Evolutionary conservation across 2,113 vertebrate genomes (phyloP).

Genomic region (Isichthys henryi): DNA sequence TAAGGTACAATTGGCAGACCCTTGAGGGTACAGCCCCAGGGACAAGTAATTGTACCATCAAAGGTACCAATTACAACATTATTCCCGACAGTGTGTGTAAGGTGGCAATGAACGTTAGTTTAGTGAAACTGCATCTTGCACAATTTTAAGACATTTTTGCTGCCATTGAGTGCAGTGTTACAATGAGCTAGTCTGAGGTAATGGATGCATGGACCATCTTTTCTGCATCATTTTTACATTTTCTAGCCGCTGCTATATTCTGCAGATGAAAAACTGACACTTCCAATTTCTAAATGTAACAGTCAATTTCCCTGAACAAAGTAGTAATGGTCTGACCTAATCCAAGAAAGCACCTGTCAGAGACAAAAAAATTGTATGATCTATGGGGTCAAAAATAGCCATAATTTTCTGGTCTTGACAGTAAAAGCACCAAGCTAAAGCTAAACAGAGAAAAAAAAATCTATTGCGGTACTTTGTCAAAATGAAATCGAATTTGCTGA

Average conservation of each 20-base stretch:
- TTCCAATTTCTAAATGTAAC: slow-evolving; percentile 4
- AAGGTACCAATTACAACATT: background rate
- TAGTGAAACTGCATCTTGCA: background rate
- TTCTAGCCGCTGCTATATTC: background rate
- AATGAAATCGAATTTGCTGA: background rate
- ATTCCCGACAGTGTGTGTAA: background rate
- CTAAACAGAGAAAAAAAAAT: background rate
- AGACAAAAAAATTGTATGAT: background rate
- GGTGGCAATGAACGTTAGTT: background rate
- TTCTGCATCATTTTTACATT: slow-evolving; percentile 1
- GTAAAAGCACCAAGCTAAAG: background rate
- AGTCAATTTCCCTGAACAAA: background rate
- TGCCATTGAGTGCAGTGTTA: background rate
- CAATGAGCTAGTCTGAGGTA: background rate
- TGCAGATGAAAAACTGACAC: background rate
- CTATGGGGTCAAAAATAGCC: slow-evolving; percentile 3
- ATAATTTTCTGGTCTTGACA: background rate
- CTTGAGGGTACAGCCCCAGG: background rate
- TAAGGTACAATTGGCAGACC: background rate
- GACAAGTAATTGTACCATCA: background rate
- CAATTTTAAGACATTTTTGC: background rate
- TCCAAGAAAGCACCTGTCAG: background rate
- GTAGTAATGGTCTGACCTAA: background rate
- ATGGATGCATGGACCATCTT: background rate
- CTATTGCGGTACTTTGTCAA: background rate